A percentile compares a stretch with the other conserved stretches of the same genome.
phyloP scores from a whole-genome alignment of 2,888 invertebrate genomes.

The Idaea aversata region DNA sequence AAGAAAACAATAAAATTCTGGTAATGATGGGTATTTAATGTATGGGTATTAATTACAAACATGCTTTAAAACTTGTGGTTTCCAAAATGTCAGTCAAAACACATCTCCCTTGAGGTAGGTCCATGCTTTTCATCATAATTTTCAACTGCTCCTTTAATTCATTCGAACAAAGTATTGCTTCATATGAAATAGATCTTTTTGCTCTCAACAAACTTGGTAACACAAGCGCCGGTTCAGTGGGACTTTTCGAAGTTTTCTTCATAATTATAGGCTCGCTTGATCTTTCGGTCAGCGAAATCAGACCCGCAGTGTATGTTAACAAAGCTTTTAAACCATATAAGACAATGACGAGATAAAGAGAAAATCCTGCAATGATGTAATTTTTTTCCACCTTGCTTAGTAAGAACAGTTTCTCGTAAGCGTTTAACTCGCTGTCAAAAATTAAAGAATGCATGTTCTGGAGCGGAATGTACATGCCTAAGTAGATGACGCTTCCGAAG shows the following conservation, averaged over 20 bases:
- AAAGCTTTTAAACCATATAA: constrained; percentile 53
- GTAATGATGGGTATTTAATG: background rate
- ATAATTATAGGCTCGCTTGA: constrained; percentile 26
- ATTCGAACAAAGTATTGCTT: constrained; percentile 56
- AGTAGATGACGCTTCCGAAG: constrained; percentile 50
- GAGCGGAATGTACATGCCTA: constrained; percentile 60
- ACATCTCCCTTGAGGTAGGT: constrained; percentile 36
- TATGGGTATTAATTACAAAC: constrained; percentile 14
- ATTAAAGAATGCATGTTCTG: constrained; percentile 49
- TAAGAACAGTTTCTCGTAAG: constrained; percentile 48
- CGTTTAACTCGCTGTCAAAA: constrained; percentile 33
- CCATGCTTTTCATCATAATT: constrained; percentile 42
- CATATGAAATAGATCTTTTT: constrained; percentile 63
- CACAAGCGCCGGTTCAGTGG: constrained; percentile 29
- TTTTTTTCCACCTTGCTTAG: constrained; percentile 57
- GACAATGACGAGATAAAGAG: constrained; percentile 59
- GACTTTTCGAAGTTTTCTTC: constrained; percentile 11
- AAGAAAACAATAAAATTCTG: background rate
- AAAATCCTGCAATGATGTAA: constrained; percentile 65
- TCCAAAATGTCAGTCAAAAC: constrained; percentile 43
- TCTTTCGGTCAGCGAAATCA: constrained; percentile 39
- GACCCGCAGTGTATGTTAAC: constrained; percentile 48
- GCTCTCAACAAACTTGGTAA: constrained; percentile 52
- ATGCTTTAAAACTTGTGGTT: constrained; percentile 20
- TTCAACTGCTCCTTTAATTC: constrained; percentile 57